Conservation (phyloP, 1,140 invertebrate species). For the Brachionus manjavacas region DNA sequence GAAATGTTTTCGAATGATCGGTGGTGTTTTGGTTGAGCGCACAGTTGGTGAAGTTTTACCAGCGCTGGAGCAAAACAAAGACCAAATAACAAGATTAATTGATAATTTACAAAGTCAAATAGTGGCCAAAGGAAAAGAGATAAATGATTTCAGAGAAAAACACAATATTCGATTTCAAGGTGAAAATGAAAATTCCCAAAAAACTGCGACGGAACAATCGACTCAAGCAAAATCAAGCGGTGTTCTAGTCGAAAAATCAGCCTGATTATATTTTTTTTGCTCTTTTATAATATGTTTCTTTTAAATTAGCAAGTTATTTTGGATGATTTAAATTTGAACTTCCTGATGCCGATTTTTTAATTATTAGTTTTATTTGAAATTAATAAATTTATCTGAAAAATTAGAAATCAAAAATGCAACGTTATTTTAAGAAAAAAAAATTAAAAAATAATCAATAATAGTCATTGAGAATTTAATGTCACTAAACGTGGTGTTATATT, state of each 20-base stretch:
- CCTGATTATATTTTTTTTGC: neutral
- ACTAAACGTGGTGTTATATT: no score
- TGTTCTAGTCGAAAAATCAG: slow-evolving; percentile 34
- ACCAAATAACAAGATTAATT: slow-evolving; percentile 73
- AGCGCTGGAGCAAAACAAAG: slow-evolving; percentile 72
- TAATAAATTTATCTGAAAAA: no score
- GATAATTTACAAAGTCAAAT: slow-evolving; percentile 73
- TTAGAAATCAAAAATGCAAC: neutral
- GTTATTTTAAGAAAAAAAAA: no score
- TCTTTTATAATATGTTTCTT: neutral
- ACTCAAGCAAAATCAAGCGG: neutral
- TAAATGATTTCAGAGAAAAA: slow-evolving; percentile 86
- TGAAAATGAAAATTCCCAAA: neutral
- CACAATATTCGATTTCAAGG: slow-evolving; percentile 67
- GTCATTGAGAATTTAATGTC: no score
- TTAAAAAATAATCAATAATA: no score
- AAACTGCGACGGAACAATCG: neutral
- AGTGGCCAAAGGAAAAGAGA: slow-evolving; percentile 77
- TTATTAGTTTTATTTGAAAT: neutral
- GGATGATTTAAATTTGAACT: neutral
- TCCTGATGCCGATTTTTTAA: neutral
- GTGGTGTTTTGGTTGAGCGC: slow-evolving; percentile 83
- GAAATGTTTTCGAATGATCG: slow-evolving; percentile 87
- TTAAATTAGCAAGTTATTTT: neutral
- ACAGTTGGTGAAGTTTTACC: slow-evolving; percentile 86